Percentiles rank a stretch among this genome's conserved stretches.
phyloP scores from a whole-genome alignment of 37 sponge, comb jelly and placozoan species.

The Bolinopsis microptera region DNA sequence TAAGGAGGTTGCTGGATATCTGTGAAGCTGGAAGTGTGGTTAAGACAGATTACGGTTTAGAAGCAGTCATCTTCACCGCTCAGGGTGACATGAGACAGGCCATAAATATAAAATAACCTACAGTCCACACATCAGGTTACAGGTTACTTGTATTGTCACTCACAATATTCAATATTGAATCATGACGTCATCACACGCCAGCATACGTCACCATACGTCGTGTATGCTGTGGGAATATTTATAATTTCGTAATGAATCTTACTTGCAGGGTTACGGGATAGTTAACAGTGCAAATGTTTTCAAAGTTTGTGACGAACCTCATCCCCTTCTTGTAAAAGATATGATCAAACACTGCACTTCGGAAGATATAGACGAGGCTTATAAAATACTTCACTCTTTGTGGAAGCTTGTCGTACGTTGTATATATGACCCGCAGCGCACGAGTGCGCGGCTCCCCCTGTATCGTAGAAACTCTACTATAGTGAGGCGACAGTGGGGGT shows the following conservation, averaged over 20 bases:
- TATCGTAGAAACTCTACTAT: no score
- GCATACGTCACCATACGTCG: no score
- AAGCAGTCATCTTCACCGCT: conserved; percentile 95
- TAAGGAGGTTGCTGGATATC: conserved; percentile 85
- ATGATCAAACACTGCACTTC: conserved; percentile 84
- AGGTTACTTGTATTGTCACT: no score
- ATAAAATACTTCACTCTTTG: conserved; percentile 79
- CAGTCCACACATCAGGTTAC: conserved; percentile 16
- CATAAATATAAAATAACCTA: no score
- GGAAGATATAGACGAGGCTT: conserved; percentile 80
- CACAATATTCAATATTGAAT: neutral
- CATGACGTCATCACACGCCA: neutral
- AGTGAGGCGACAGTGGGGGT: no score
- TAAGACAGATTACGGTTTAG: conserved; percentile 89
- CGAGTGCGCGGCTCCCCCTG: no score
- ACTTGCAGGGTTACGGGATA: conserved; percentile 84
- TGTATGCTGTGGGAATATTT: no score
- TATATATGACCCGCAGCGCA: no score
- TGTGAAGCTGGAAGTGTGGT: conserved; percentile 85
- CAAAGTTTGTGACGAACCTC: conserved; percentile 99
- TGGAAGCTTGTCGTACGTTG: no score
- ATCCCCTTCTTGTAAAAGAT: conserved; percentile 93
- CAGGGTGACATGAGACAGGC: conserved; percentile 99
- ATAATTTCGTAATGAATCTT: no score
- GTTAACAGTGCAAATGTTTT: conserved; percentile 96